Evolutionary conservation across 1,140 invertebrate species (phyloP), one percentile per base, ranked within the genome.

Genomic region (Hypsibius dujardini): DNA sequence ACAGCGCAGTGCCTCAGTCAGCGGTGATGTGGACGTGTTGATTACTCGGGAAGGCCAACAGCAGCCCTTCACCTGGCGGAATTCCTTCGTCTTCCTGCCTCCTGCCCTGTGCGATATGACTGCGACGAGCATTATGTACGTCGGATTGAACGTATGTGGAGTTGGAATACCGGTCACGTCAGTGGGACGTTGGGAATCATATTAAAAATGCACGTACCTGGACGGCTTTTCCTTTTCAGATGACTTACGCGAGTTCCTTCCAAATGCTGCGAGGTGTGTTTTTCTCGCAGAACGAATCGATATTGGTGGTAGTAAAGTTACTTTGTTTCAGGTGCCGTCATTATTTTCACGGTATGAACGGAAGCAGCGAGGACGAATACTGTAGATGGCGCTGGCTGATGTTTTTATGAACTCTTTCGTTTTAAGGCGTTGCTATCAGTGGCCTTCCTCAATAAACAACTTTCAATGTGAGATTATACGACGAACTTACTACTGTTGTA

Each of bases 241-340:
- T 97, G 74, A 97, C 94, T 1, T 93, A 89, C 78, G 88, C 90
- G 1, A 93, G 90, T 71, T 94, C 90, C 77, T 96, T 95, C 78
- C 93, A 96, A 82, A 97, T 97, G 93, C 86, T 97, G 74, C 82
- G 93, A 83, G 91, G 90, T 86, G 76, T 28, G 28, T 28, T 28
- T 28, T 28, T 71, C 62, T 7, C 45, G 12, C 42, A 67, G 45
- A 42, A 15, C 12, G 59, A 15, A 72, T n/a, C 28, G 28, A 28
- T 28, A 28, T 28, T 28, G 28, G 28, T 28, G 28, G 28, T 28
- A 28, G 28, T 28, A 28, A 28, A 28, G 28, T 28, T 28, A 28
- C 28, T 70, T 72, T 70, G 59, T 77, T 79, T 50, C 75, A 89
- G 87, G 89, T 71, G 86, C 92, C 73, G 87, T 95, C 0, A 94